These are phyloP conservation scores for Halesus radiatus DNA, from an alignment of 1,140 invertebrate genomes.

Conservation along the genomic window DNA sequence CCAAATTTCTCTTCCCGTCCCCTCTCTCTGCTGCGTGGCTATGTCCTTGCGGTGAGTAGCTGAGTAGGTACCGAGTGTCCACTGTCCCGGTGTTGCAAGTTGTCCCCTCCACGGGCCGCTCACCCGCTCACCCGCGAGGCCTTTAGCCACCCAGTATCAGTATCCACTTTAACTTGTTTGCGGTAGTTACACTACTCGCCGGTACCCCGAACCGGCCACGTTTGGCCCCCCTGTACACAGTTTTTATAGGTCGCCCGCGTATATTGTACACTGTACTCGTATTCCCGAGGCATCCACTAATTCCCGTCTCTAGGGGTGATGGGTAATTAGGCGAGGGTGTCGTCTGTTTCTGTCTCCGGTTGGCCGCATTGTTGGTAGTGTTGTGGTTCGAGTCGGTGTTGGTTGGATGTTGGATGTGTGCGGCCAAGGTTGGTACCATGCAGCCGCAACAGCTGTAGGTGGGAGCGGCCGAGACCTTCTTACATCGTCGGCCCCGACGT, in stretches of 20 bases:
- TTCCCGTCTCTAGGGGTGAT: background rate
- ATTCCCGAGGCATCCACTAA: too few relatives aligned
- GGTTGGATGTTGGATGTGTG: background rate
- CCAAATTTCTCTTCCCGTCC: background rate
- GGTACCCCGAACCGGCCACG: background rate
- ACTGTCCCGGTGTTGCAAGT: background rate
- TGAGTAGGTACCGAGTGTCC: background rate
- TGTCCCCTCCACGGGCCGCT: background rate
- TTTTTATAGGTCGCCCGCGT: too few relatives aligned
- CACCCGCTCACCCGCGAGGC: constrained; percentile 4
- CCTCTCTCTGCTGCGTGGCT: background rate
- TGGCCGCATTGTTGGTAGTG: background rate
- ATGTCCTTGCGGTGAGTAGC: background rate
- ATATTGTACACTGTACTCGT: too few relatives aligned
- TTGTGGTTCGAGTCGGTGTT: background rate
- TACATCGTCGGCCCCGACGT: background rate
- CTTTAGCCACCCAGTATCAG: background rate
- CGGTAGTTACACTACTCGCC: background rate
- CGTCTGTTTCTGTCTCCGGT: background rate
- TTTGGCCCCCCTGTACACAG: too few relatives aligned
- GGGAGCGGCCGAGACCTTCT: constrained; percentile 29
- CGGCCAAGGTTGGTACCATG: constrained; percentile 9
- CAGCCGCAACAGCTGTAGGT: constrained; percentile 15
- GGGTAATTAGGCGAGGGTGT: background rate
- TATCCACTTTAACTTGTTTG: background rate